Evolutionary conservation across 2,797 vertebrate species (phyloP).

Genomic region (Linurgus olivaceus): DNA sequence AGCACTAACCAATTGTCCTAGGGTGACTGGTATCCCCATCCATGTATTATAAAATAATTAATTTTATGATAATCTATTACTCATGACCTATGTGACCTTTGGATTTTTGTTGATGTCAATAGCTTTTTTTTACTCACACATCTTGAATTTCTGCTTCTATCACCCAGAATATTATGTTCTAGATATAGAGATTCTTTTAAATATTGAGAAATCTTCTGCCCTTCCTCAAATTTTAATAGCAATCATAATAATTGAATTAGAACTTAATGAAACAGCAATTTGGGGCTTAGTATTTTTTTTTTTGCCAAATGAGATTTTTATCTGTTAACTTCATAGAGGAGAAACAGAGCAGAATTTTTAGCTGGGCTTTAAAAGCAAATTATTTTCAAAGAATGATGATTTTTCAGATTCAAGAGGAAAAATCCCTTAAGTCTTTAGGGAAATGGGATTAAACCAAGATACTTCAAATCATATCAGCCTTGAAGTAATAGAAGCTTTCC

Average conservation of each 20-base stretch:
- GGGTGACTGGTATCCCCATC: no score
- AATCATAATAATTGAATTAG: neutral
- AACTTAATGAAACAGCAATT: neutral
- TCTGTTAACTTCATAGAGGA: neutral
- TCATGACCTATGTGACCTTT: neutral
- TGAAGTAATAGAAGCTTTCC: constrained; percentile 39
- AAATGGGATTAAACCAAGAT: constrained; percentile 55
- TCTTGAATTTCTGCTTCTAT: neutral
- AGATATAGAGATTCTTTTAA: neutral
- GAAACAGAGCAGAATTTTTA: neutral
- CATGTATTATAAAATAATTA: neutral
- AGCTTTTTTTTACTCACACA: neutral
- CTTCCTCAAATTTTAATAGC: constrained; percentile 5
- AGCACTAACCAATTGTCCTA: neutral
- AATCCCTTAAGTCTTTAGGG: constrained; percentile 28
- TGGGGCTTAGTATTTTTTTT: neutral
- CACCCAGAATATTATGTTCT: neutral
- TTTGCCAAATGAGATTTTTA: neutral
- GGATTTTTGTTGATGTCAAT: neutral
- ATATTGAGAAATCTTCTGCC: neutral
- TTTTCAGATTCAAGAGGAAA: constrained; percentile 3
- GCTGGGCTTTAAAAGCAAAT: neutral
- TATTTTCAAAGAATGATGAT: constrained; percentile 28
- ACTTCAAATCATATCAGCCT: constrained; percentile 18
- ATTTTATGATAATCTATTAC: neutral